Evolutionary conservation across 2,113 vertebrate species (phyloP), one percentile per base, ranked within the genome.

Genomic region (Miniopterus natalensis): DNA sequence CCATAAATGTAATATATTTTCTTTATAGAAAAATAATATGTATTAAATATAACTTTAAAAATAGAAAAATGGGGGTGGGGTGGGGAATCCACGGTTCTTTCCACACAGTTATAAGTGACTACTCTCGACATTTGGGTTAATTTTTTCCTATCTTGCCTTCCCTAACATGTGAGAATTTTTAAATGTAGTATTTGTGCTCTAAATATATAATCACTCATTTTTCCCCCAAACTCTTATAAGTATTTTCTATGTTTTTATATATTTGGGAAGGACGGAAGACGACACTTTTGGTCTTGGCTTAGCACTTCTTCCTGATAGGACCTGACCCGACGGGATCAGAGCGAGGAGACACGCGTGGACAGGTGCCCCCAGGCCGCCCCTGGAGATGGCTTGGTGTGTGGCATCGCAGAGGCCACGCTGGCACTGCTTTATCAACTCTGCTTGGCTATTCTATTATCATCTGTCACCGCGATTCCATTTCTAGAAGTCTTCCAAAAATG

Each of bases 1-100:
- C 66, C 36, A 45, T 86, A 70, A 87, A 84, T 68, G 23, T 49
- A 57, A 49, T 47, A 42, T 51, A 61, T 47, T 91, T 91, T 93
- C 47, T 66, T 91, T 73, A 70, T 20, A 57, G 68, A 88, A 91
- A 95, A 73, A 87, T 78, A 17, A 7, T 73, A 51, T 4, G 42
- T 79, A 84, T 59, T 73, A 88, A 70, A 61, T 93, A n/a, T 77
- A 86, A 53, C 63, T 71, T 55, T 13, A 85, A 85, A 83, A 65
- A 42, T 49, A 51, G 45, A 78, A 81, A 90, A 45, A 9, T 6
- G 23, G 29, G 13, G 36, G 2, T 14, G 31, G 14, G 27, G 13
- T 12, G 36, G 36, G 45, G 84, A 84, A 36, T 23, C 11, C 5
- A 5, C 29, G 31, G 53, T 17, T 66, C 20, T 63, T 20, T 6